Percentiles rank a stretch among this genome's conserved stretches.
These are phyloP conservation scores for Ochlodes sylvanus DNA, from an alignment of 2,888 invertebrate genomes.

Conservation along the genomic window DNA sequence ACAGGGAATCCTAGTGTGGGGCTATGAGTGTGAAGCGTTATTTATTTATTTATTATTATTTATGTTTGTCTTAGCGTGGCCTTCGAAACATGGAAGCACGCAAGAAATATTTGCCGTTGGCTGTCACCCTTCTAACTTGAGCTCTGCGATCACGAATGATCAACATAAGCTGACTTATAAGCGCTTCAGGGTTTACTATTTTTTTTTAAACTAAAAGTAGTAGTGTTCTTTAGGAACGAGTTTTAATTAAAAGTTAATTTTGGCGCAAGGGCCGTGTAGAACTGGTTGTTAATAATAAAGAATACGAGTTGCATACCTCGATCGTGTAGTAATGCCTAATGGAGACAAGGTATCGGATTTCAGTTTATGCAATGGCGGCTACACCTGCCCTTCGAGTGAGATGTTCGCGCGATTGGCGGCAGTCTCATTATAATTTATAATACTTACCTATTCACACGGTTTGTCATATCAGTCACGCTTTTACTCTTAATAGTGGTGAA, in stretches of 20 bases:
- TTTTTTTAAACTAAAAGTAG: constrained; percentile 4
- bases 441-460: constrained; percentile 3
- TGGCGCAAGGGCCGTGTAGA: constrained; percentile 56
- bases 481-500: too few species aligned
- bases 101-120: not conserved
- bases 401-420: constrained; percentile 67
- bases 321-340: constrained; percentile 72
- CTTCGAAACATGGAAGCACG: too few species aligned
- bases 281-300: constrained; percentile 74
- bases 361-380: constrained; percentile 75
- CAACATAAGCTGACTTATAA: too few species aligned
- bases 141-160: too few species aligned
- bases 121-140: too few species aligned
- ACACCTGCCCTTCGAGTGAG: constrained; percentile 67
- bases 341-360: constrained; percentile 76
- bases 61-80: too few species aligned
- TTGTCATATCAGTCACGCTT: not conserved
- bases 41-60: too few species aligned
- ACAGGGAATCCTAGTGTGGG: too few species aligned
- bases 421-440: constrained; percentile 11
- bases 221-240: constrained; percentile 39
- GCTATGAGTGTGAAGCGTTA: too few species aligned
- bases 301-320: constrained; percentile 70
- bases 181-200: not conserved
- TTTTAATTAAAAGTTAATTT: constrained; percentile 72